Percentiles rank a stretch among this genome's conserved stretches.
phyloP scores from a whole-genome alignment of 2,113 vertebrate genomes.

The Cebus imitator region DNA sequence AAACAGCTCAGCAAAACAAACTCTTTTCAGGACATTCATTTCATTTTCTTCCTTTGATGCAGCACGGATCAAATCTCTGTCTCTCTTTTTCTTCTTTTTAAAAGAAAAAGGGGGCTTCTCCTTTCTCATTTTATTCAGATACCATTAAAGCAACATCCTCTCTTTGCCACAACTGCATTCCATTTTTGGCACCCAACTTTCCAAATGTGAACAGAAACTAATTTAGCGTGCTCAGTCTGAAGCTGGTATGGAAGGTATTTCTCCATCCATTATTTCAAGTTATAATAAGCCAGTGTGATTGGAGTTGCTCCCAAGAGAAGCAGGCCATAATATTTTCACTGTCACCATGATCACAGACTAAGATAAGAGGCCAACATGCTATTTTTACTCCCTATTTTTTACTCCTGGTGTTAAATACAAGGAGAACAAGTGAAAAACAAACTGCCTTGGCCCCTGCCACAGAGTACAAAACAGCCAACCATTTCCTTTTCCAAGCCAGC shows the following conservation, averaged over 20 bases:
- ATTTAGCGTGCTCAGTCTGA: constrained; percentile 70
- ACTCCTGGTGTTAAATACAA: constrained; percentile 75
- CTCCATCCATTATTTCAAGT: constrained; percentile 82
- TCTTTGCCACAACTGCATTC: constrained; percentile 74
- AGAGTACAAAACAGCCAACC: constrained; percentile 64
- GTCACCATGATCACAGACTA: constrained; percentile 84
- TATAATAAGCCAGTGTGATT: constrained; percentile 80
- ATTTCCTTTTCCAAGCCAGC: constrained; percentile 55
- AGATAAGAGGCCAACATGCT: constrained; percentile 81
- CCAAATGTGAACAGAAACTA: constrained; percentile 74
- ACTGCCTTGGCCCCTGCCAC: constrained; percentile 60
- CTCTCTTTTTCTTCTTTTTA: neutral
- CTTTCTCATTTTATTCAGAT: constrained; percentile 44
- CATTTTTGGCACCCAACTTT: constrained; percentile 75
- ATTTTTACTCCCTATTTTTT: constrained; percentile 79
- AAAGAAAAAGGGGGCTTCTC: neutral
- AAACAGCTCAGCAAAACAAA: constrained; percentile 34
- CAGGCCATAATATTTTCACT: constrained; percentile 85
- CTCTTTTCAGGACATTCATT: constrained; percentile 9
- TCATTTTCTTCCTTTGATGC: constrained; percentile 15
- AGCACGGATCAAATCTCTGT: constrained; percentile 32
- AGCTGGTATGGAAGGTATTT: constrained; percentile 75
- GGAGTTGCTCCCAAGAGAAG: constrained; percentile 80
- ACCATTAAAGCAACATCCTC: constrained; percentile 65
- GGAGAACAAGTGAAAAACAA: constrained; percentile 74